phyloP scores from a whole-genome alignment of 2,888 invertebrate species.

The Caenorhabditis sp. region DNA sequence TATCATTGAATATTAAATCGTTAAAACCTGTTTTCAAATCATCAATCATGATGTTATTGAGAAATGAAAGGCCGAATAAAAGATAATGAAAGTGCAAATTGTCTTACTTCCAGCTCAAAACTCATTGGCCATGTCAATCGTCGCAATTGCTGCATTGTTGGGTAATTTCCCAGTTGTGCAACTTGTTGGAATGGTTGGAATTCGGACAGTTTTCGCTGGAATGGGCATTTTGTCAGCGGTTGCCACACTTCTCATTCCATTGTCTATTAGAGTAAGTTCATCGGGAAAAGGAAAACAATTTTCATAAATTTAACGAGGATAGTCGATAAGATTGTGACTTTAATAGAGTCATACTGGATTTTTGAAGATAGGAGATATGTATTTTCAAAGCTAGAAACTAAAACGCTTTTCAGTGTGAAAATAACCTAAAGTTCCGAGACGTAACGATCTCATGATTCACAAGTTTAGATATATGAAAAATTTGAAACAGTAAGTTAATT shows the following conservation, averaged over 20 bases:
- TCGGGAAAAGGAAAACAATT: too few species aligned
- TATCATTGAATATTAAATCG: background rate
- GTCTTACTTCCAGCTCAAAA: constrained; percentile 46
- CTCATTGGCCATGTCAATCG: constrained; percentile 61
- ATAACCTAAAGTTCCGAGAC: too few species aligned
- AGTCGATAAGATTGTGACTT: too few species aligned
- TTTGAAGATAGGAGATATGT: too few species aligned
- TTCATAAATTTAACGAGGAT: too few species aligned
- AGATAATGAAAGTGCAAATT: background rate
- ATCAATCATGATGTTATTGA: background rate
- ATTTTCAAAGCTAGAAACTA: too few species aligned
- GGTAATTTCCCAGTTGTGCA: constrained; percentile 67
- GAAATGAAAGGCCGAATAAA: background rate
- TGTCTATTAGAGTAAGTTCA: constrained; percentile 52
- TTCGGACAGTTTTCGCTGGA: constrained; percentile 64
- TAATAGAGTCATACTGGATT: too few species aligned
- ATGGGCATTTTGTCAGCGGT: constrained; percentile 64
- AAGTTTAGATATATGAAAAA: too few species aligned
- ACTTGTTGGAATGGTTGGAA: constrained; percentile 65
- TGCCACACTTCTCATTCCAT: constrained; percentile 62
- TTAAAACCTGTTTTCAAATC: background rate
- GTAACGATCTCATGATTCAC: too few species aligned
- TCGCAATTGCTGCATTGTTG: constrained; percentile 65
- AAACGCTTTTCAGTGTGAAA: too few species aligned
- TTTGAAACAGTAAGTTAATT: too few species aligned